Evolutionary conservation across 2,888 invertebrate genomes (phyloP).

Genomic region (Cryptophagus acutangulus): DNA sequence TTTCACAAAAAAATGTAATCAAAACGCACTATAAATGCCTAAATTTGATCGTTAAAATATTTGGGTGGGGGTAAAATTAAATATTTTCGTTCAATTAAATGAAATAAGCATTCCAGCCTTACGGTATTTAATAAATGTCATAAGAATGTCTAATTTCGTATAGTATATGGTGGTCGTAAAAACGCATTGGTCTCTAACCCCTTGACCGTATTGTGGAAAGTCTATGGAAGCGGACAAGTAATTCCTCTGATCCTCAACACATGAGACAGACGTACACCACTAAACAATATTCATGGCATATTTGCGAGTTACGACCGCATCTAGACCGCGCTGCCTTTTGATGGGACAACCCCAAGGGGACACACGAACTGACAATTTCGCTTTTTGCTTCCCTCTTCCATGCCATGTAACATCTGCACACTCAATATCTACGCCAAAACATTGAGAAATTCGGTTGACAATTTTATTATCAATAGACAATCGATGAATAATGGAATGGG

Average conservation of each 20-base stretch:
- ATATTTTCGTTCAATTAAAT: too few relatives aligned
- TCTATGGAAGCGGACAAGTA: conserved; percentile 6
- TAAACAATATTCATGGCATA: conserved; percentile 32
- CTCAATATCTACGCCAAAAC: too few relatives aligned
- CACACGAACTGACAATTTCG: conserved; percentile 17
- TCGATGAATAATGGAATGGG: too few relatives aligned
- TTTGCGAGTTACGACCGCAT: conserved; percentile 27
- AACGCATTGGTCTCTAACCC: conserved; percentile 15
- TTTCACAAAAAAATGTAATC: too few relatives aligned
- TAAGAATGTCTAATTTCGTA: neutral
- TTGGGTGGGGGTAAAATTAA: too few relatives aligned
- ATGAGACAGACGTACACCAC: conserved; percentile 8
- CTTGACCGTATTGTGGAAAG: conserved; percentile 15
- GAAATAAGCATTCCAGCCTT: too few relatives aligned
- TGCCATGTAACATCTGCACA: conserved; percentile 1
- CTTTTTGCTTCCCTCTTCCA: conserved; percentile 7
- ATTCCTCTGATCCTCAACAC: conserved; percentile 12
- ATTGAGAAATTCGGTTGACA: too few relatives aligned
- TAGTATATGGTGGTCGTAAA: conserved; percentile 9
- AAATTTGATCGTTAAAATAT: too few relatives aligned
- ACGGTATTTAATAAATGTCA: too few relatives aligned
- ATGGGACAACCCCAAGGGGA: conserved; percentile 23
- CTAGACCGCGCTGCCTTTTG: conserved; percentile 26
- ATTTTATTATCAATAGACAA: too few relatives aligned
- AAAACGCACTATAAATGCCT: too few relatives aligned